A percentile compares a stretch with the other conserved stretches of the same genome.
Evolutionary conservation across 2,113 vertebrate species (phyloP).

Genomic region (Albula goreensis): DNA sequence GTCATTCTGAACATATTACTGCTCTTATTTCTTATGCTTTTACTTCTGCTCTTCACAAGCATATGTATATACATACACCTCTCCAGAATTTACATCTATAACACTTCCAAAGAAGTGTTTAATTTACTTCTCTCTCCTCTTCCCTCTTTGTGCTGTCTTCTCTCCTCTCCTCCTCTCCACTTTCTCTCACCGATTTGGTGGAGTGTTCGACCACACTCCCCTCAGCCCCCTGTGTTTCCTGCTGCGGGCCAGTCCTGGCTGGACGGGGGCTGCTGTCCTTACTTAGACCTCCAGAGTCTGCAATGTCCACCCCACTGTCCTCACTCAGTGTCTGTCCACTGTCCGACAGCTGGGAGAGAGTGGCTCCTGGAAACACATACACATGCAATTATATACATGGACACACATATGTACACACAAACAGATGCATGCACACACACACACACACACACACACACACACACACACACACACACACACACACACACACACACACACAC

Average conservation of each 20-base stretch:
- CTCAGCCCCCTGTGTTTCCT: slow-evolving; percentile 50
- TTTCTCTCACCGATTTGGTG: slow-evolving; percentile 76
- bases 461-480: background rate
- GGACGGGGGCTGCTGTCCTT: slow-evolving; percentile 76
- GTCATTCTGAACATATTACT: too few species aligned
- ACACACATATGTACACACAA: slow-evolving; percentile 10
- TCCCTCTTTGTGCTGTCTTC: background rate
- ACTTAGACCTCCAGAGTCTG: slow-evolving; percentile 76
- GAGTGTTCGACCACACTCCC: slow-evolving; percentile 33
- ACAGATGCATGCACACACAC: background rate
- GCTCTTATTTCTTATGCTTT: too few species aligned
- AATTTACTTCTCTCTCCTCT: background rate
- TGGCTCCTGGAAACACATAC: slow-evolving; percentile 70
- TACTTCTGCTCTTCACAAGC: too few species aligned
- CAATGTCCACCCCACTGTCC: slow-evolving; percentile 94
- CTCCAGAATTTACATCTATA: too few species aligned
- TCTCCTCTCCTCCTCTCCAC: background rate
- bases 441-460: slow-evolving; percentile 13
- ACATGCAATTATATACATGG: background rate
- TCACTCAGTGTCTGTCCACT: slow-evolving; percentile 95
- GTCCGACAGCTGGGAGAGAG: slow-evolving; percentile 91
- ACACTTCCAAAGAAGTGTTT: background rate
- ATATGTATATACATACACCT: too few species aligned
- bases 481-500: background rate
- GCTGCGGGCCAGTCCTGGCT: slow-evolving; percentile 65